Conservation (phyloP, 2,797 vertebrate species). For the Antennarius maculatus region DNA sequence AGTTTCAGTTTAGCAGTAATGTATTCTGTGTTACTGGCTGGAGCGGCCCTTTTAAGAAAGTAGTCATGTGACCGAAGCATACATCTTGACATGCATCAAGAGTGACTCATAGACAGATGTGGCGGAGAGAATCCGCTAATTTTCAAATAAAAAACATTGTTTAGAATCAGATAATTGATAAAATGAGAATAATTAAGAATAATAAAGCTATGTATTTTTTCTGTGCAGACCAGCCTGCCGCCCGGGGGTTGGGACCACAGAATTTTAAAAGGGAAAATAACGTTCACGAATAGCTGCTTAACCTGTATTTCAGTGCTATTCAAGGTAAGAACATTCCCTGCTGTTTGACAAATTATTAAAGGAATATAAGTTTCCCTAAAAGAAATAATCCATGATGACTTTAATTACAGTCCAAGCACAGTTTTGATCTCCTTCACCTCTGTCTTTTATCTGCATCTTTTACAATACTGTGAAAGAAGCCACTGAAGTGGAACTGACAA, state of each 20-base stretch:
- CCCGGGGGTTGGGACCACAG: neutral
- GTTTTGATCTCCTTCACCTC: conserved; percentile 20
- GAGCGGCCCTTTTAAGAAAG: no score
- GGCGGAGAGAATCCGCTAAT: no score
- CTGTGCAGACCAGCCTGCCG: no score
- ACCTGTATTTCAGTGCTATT: conserved; percentile 21
- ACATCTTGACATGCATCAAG: no score
- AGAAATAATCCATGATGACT: conserved; percentile 50
- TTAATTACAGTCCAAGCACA: conserved; percentile 50
- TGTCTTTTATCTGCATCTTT: neutral
- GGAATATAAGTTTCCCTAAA: conserved; percentile 39
- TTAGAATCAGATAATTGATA: no score
- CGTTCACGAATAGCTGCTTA: conserved; percentile 41
- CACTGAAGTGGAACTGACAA: neutral
- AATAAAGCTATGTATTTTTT: no score
- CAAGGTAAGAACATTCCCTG: conserved; percentile 29
- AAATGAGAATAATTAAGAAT: no score
- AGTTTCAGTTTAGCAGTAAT: no score
- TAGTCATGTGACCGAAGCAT: no score
- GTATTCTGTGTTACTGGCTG: no score
- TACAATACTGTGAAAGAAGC: neutral
- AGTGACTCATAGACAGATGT: no score
- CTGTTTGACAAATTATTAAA: conserved; percentile 43
- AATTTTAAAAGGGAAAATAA: neutral
- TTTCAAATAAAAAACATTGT: no score